A percentile compares a stretch with the other conserved stretches of the same genome.
phyloP scores from a whole-genome alignment of 2,888 invertebrate species.

The Drosophila falleni region DNA sequence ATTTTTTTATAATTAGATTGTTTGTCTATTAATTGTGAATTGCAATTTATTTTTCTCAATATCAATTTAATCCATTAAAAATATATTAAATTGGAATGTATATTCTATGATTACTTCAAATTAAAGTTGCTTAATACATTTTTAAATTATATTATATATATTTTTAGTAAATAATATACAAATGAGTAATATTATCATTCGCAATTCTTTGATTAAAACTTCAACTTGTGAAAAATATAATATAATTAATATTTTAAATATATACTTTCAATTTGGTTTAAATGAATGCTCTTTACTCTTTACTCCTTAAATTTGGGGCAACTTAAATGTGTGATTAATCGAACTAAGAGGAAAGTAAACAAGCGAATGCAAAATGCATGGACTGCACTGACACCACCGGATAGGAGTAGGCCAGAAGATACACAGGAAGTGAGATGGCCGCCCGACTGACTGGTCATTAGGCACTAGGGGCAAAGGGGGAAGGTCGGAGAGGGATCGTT shows the following conservation, averaged over 20 bases:
- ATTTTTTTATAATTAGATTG: too few relatives aligned
- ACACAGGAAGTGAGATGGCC: constrained; percentile 53
- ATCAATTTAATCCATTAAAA: too few relatives aligned
- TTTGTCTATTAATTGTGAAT: too few relatives aligned
- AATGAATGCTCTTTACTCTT: neutral
- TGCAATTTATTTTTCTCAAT: too few relatives aligned
- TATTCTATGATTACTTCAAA: too few relatives aligned
- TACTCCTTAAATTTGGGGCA: constrained; percentile 35
- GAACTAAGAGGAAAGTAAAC: constrained; percentile 65
- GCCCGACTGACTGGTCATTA: constrained; percentile 60
- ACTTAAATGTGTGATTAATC: constrained; percentile 69
- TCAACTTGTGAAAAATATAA: neutral
- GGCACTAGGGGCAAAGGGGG: constrained; percentile 20
- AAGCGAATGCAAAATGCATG: constrained; percentile 56
- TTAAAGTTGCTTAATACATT: too few relatives aligned
- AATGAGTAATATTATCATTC: too few relatives aligned
- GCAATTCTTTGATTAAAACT: too few relatives aligned
- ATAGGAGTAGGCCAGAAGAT: constrained; percentile 47
- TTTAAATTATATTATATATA: too few relatives aligned
- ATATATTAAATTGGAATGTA: too few relatives aligned
- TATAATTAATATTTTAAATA: neutral
- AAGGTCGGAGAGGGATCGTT: neutral
- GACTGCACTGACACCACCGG: constrained; percentile 40
- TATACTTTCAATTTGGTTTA: neutral
- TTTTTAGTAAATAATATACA: too few relatives aligned